Evolutionary conservation across 1,140 invertebrate species (phyloP).

Genomic region (Brachionus asplanchnoidis): DNA sequence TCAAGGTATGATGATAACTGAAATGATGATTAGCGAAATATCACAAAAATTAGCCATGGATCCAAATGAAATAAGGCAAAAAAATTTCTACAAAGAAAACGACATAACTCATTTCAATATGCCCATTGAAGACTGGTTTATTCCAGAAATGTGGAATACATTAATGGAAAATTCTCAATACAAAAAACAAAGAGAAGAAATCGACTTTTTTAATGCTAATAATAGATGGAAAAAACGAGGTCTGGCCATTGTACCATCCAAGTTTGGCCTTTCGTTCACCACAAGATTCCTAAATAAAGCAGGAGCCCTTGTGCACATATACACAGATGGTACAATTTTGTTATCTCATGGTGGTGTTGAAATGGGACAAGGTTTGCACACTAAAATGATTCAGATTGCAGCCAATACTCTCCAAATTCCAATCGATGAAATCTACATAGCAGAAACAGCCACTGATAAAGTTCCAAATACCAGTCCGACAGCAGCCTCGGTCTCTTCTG

Average conservation of each 20-base stretch:
- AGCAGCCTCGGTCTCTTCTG: constrained; percentile 81
- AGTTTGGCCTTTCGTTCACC: constrained; percentile 81
- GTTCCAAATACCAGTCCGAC: constrained; percentile 88
- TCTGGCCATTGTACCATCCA: constrained; percentile 76
- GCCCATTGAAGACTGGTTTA: constrained; percentile 68
- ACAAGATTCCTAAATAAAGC: constrained; percentile 75
- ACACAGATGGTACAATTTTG: constrained; percentile 83
- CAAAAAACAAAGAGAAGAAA: constrained; percentile 60
- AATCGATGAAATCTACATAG: constrained; percentile 73
- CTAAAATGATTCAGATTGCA: constrained; percentile 81
- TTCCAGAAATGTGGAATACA: constrained; percentile 76
- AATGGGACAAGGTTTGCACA: constrained; percentile 92
- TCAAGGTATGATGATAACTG: constrained; percentile 52
- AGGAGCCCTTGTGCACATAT: constrained; percentile 80
- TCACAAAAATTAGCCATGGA: constrained; percentile 45
- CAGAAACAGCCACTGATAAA: constrained; percentile 83
- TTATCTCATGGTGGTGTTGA: constrained; percentile 85
- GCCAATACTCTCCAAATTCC: constrained; percentile 64
- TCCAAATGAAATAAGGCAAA: constrained; percentile 60
- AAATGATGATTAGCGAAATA: constrained; percentile 51
- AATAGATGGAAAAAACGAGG: constrained; percentile 83
- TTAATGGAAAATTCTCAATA: constrained; percentile 69
- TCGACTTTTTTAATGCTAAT: constrained; percentile 71
- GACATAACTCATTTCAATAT: constrained; percentile 75
- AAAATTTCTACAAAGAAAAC: constrained; percentile 78